phyloP scores from a whole-genome alignment of 2,888 invertebrate species.

The Globia sparganii region DNA sequence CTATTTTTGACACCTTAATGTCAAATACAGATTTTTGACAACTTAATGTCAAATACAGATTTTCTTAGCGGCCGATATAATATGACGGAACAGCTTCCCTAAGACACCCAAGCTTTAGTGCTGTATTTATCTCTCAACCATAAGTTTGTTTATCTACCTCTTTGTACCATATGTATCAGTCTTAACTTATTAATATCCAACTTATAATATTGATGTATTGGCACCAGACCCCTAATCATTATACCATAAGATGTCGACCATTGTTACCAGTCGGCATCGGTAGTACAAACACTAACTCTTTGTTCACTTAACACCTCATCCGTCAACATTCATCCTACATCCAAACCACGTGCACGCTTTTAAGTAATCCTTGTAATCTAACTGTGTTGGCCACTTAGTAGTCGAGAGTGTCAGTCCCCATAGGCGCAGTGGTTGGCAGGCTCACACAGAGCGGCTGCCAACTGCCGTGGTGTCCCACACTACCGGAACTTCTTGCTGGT shows the following conservation, averaged over 20 bases:
- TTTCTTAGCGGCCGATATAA: background rate
- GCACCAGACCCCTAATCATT: background rate
- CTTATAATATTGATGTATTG: background rate
- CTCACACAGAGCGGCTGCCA: constrained; percentile 37
- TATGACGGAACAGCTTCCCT: background rate
- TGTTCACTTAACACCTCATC: background rate
- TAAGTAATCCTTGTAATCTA: constrained; percentile 51
- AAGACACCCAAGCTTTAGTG: background rate
- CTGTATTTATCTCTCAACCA: background rate
- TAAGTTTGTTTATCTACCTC: background rate
- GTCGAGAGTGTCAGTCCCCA: background rate
- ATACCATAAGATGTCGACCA: background rate
- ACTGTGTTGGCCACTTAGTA: constrained; percentile 42
- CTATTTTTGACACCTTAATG: background rate
- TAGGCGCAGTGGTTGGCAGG: constrained; percentile 49
- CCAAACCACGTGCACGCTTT: constrained; percentile 15
- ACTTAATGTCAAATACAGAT: background rate
- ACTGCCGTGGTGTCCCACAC: constrained; percentile 51
- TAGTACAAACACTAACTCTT: too few relatives aligned
- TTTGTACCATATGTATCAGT: background rate
- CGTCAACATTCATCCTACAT: background rate
- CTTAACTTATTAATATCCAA: background rate
- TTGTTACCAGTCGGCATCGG: background rate
- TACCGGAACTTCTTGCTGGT: constrained; percentile 37
- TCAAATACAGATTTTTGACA: background rate